Base-by-base conservation (phyloP, 2,888 invertebrate species). In the Eupithecia insigniata region DNA sequence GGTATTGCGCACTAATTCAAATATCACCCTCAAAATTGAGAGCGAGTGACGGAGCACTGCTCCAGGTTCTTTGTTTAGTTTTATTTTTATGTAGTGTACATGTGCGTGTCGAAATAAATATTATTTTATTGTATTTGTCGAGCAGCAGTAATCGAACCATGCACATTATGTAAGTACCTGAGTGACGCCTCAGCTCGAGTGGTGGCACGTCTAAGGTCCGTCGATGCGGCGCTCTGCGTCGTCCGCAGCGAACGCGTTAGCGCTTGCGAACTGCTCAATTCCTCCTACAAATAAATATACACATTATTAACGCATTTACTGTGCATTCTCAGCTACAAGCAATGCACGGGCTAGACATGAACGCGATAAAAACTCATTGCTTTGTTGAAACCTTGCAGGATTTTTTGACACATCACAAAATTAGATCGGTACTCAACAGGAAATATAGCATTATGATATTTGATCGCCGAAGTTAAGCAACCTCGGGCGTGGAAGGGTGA, bases 141-240 rank as follows among this genome's bases (percentile, higher is more conserved):
- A n/a, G n/a, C n/a, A 10, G 3, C 51, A 12, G 51, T n/a, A 61
- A 8, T 34, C n/a, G 28, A 34, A 26, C 8, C 51, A 2, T 32
- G 22, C 2, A n/a, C n/a, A 18, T 5, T 32, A 26, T 64, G 22
- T 36, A 60, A 51, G 46, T 76, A 93, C 94, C 93, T 84, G 65
- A 94, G 91, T 68, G 90, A 90, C 58, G 87, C 78, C 71, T 93
- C 93, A 0, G 94, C 93, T 67, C 86, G 82, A 22, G 67, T 32
- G 55, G 92, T 79, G 76, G 94, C 94, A 67, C 82, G 85, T 1
- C 92, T 84, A 80, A 94, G 85, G 58, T 87, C 89, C 1, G 77
- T 67, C 55, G 91, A 90, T 43, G 90, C 92, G 61, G 78, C 73
- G 55, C 81, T 78, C 82, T 90, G 90, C 70, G 70, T 64, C 2